phyloP scores from a whole-genome alignment of 1,140 invertebrate species.

The Leucophenga varia region DNA sequence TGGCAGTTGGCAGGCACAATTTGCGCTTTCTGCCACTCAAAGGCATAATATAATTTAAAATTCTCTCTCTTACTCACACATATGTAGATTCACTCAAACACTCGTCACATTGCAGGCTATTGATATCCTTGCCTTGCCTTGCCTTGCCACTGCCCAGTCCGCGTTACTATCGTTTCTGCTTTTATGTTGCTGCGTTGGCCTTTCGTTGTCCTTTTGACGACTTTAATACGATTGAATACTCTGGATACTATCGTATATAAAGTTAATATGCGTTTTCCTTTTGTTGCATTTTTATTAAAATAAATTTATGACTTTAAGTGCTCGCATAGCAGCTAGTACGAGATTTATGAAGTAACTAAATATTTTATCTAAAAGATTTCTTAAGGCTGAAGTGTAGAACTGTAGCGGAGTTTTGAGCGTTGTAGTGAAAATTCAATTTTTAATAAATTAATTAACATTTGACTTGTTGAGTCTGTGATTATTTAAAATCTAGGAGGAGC shows the following conservation, averaged over 20 bases:
- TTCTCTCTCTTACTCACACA: conserved; percentile 40
- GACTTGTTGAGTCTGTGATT: no score
- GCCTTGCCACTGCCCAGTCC: conserved; percentile 1
- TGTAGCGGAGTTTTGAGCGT: no score
- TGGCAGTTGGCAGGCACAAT: no score
- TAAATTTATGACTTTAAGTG: conserved; percentile 54
- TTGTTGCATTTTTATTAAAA: conserved; percentile 37
- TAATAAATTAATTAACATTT: no score
- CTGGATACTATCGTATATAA: no score
- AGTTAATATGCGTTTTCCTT: conserved; percentile 52
- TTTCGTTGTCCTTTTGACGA: conserved; percentile 22
- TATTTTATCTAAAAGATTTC: no score
- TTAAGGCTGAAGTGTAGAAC: no score
- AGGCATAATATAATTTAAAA: conserved; percentile 53
- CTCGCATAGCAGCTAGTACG: conserved; percentile 38
- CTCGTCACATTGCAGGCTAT: conserved; percentile 16
- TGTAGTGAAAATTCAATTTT: no score
- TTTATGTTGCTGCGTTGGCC: conserved; percentile 12
- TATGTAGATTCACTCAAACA: background rate
- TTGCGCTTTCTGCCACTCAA: conserved; percentile 42
- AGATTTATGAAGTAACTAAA: no score
- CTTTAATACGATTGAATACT: no score
- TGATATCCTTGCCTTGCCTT: conserved; percentile 35
- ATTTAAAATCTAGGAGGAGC: no score
- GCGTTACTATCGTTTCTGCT: no score